Percentiles rank a stretch among this genome's conserved stretches.
Evolutionary conservation across 2,113 vertebrate genomes (phyloP).

Genomic region (Calidris pugnax): DNA sequence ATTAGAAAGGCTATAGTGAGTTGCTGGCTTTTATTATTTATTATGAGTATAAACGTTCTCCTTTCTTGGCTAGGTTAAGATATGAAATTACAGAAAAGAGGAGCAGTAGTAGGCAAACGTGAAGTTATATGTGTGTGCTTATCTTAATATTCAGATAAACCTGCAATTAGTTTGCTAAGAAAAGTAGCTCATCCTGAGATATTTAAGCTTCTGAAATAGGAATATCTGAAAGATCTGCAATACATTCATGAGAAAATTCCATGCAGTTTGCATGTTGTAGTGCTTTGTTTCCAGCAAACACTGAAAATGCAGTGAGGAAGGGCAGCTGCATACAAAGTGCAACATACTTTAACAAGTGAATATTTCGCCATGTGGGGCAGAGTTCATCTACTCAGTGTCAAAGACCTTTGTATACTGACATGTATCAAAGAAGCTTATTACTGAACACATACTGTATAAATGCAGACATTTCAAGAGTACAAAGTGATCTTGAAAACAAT

Average conservation of each 20-base stretch:
- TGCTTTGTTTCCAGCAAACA: not conserved
- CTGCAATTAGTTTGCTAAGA: not conserved
- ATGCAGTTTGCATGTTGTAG: accelerated
- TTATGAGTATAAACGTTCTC: not conserved
- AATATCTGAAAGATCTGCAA: not conserved
- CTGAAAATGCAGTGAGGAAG: not conserved
- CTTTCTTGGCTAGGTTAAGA: not conserved
- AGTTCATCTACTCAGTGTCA: not conserved
- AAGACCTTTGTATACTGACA: not conserved
- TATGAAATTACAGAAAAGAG: not conserved
- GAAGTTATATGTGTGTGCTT: not conserved
- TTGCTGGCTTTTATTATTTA: not conserved
- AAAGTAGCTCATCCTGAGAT: not conserved
- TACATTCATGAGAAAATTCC: not conserved
- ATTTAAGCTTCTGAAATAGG: not conserved
- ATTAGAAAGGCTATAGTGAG: not conserved
- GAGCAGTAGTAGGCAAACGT: not conserved
- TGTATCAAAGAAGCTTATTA: not conserved
- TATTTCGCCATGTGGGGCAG: accelerated
- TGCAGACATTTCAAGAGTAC: not conserved
- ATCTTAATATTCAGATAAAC: not conserved
- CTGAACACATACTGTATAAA: not conserved
- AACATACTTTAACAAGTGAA: not conserved
- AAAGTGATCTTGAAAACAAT: not conserved
- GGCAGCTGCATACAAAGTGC: not conserved